Evolutionary conservation across 2,113 vertebrate species (phyloP), one percentile per base, ranked within the genome.

Genomic region (Antechinus stuartii): DNA sequence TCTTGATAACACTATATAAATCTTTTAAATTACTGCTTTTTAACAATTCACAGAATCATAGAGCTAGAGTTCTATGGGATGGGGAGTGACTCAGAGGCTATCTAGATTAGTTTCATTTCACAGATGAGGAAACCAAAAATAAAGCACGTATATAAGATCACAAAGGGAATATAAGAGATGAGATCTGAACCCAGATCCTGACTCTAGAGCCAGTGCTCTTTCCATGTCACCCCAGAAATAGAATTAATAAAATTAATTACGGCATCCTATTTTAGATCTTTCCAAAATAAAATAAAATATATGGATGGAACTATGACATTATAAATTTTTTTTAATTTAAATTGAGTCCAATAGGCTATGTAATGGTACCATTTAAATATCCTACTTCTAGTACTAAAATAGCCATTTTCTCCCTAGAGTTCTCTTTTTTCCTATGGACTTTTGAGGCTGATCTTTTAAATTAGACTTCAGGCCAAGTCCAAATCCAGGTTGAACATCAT

Each of bases 401-500:
- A 84, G 12, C 54, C 53, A 76, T 56, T 56, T 90, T 47, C 57
- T 50, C 22, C 23, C 16, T n/a, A 57, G 11, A 12, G 12, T 76
- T n/a, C 27, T 92, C 46, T 46, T 93, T 92, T 92, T 92, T 95
- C 91, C 76, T 92, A 91, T 35, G 49, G 56, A 30, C 52, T 24
- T 90, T 96, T 76, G 3, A 7, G 14, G 8, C n/a, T 92, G 30
- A 68, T 47, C 90, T 54, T 5, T 61, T 50, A 68, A 49, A 42
- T 90, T 27, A 93, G 26, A 56, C 94, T 90, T 90, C 19, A 3
- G 22, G 53, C 54, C 90, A 92, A 56, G 27, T 68, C 55, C 93
- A 89, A 42, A 90, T 35, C 52, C 1, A 1, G 84, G 89, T 54
- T 76, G 9, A 49, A 84, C 0, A 68, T 0, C 91, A 56, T 2